These are phyloP conservation scores for Phaonia tiefii DNA, from an alignment of 2,888 invertebrate genomes.

Conservation along the genomic window DNA sequence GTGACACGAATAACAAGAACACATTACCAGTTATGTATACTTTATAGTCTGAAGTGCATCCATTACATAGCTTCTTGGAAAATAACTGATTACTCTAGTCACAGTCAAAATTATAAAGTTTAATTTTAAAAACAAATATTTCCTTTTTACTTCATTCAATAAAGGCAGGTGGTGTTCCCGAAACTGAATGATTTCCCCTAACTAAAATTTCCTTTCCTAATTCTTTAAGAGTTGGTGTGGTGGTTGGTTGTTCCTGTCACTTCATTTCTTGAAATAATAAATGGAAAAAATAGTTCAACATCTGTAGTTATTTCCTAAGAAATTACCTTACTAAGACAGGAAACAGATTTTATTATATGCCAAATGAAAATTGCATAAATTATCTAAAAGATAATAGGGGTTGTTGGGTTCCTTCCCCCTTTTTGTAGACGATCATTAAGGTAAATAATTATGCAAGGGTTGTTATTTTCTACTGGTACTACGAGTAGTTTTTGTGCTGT, in stretches of 20 bases:
- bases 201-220: background rate
- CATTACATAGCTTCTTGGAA: too few relatives aligned
- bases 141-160: too few relatives aligned
- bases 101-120: too few relatives aligned
- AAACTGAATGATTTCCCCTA: background rate
- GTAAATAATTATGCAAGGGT: conserved; percentile 27
- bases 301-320: conserved; percentile 47
- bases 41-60: too few relatives aligned
- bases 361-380: conserved; percentile 55
- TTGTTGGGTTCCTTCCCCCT: background rate
- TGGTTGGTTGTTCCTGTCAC: conserved; percentile 54
- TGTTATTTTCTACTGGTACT: background rate
- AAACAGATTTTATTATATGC: conserved; percentile 54
- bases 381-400: conserved; percentile 43
- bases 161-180: background rate
- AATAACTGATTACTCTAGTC: too few relatives aligned
- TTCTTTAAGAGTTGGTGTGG: conserved; percentile 6
- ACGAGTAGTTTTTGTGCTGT: conserved; percentile 34
- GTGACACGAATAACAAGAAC: too few relatives aligned
- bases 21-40: too few relatives aligned
- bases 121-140: too few relatives aligned
- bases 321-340: conserved; percentile 48
- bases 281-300: conserved; percentile 46
- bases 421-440: too few relatives aligned
- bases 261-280: conserved; percentile 6